Percentiles rank a stretch among this genome's conserved stretches.
Conservation (phyloP, 2,888 invertebrate species). For the Agrilus cyanescens region DNA sequence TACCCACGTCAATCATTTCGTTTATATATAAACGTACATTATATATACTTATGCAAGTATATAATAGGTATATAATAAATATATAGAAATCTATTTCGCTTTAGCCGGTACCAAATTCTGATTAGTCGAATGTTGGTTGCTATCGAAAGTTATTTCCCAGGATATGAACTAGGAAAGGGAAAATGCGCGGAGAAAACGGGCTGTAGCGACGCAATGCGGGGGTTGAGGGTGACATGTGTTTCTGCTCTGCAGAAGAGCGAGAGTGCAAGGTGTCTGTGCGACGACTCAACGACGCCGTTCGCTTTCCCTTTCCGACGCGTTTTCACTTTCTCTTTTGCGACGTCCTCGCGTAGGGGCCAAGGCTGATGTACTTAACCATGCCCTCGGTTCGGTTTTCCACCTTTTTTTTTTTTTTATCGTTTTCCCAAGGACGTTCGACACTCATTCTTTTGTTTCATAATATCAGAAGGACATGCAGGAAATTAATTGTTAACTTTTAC, state of each 20-base stretch:
- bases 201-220: constrained; percentile 18
- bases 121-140: constrained; percentile 1
- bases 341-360: constrained; percentile 16
- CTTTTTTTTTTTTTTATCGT: not conserved
- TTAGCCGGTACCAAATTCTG: no score
- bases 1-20: no score
- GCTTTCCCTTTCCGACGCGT: constrained; percentile 29
- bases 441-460: no score
- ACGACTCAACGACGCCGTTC: constrained; percentile 36
- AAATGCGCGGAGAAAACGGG: constrained; percentile 13
- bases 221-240: constrained; percentile 25
- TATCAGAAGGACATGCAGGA: no score
- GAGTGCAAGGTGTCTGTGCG: constrained; percentile 41
- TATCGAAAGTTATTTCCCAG: constrained; percentile 10
- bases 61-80: no score
- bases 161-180: constrained; percentile 11
- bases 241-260: constrained; percentile 34
- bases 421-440: no score
- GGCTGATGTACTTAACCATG: constrained; percentile 15
- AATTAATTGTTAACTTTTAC: no score
- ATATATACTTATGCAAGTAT: no score
- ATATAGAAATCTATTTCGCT: no score
- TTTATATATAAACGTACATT: no score
- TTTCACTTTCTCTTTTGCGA: constrained; percentile 26
- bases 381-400: constrained; percentile 5